These are phyloP conservation scores for Cyprinodon variegatus DNA, from an alignment of 2,113 vertebrate species.

Conservation along the genomic window DNA sequence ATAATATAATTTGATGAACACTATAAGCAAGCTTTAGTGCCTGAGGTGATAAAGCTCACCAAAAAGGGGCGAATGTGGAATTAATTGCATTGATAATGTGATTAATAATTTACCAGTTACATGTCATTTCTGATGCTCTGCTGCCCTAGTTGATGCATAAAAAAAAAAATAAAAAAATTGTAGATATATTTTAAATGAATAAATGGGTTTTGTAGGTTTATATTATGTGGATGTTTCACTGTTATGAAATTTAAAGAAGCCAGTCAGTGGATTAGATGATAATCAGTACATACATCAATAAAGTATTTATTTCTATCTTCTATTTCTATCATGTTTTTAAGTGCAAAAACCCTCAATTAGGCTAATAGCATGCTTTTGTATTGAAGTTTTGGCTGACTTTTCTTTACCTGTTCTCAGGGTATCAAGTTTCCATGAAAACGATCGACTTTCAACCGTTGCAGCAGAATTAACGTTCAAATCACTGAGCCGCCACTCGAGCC, in stretches of 20 bases:
- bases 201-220: background rate
- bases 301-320: background rate
- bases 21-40: too few species aligned
- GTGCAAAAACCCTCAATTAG: background rate
- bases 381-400: constrained; percentile 18
- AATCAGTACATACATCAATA: background rate
- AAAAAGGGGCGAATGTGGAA: too few species aligned
- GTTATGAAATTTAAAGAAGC: background rate
- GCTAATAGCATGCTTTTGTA: constrained; percentile 2
- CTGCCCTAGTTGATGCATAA: background rate
- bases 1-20: too few species aligned
- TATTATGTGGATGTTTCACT: background rate
- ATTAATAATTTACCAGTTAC: background rate
- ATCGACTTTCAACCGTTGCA: constrained; percentile 91
- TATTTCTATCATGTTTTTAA: background rate
- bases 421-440: constrained; percentile 93
- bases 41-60: background rate
- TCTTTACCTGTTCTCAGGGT: constrained; percentile 77
- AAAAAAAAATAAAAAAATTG: background rate
- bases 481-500: constrained; percentile 96
- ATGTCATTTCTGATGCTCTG: background rate
- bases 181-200: background rate
- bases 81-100: background rate
- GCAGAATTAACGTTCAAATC: constrained; percentile 94
- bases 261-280: background rate